Evolutionary conservation across 1,140 invertebrate genomes (phyloP), one percentile per base, ranked within the genome.

Genomic region (Drosophila dunni): DNA sequence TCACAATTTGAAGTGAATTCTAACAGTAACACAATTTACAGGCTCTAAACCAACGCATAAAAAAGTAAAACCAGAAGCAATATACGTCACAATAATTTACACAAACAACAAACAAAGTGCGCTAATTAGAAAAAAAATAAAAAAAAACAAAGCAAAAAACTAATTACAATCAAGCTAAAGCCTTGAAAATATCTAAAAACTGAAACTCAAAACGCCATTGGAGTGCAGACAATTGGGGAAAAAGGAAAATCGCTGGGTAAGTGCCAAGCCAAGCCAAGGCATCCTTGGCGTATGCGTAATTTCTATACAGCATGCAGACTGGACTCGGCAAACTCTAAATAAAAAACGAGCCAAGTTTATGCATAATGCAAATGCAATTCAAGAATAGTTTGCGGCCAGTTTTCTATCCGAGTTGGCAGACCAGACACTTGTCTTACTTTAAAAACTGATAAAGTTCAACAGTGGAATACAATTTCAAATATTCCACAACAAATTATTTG

Each of bases 281-380:
- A 48, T 7, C 29, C 68, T 70, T 70, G 51, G 48, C 45, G 53
- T 75, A 75, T 69, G 20, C 51, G 53, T 45, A 57, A 69, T 45
- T 33, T 50, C 44, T 44, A 13, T 11, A 29, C 36, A 56, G 53
- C 36, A 56, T n/a, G 13, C 13, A 44, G 38, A 20, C 34, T 33
- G 0, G 10, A 29, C 20, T 10, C 38, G 42, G n/a, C 34, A 50
- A 58, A 33, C 29, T 29, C 24, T 29, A 29, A 29, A 5, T 29
- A 29, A 46, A 53, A 74, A 56, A 34, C 8, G 13, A 53, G 11
- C 20, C 53, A 45, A 81, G 46, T 57, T 78, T 71, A 81, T 85
- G 82, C 79, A 85, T 86, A 86, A 86, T 85, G 82, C 75, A 85
- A 83, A 83, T 72, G 57, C 68, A 66, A 86, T 79, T 79, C 82